Evolutionary conservation across 2,797 vertebrate species (phyloP).

Genomic region (Petrocephalus schoutedeni): DNA sequence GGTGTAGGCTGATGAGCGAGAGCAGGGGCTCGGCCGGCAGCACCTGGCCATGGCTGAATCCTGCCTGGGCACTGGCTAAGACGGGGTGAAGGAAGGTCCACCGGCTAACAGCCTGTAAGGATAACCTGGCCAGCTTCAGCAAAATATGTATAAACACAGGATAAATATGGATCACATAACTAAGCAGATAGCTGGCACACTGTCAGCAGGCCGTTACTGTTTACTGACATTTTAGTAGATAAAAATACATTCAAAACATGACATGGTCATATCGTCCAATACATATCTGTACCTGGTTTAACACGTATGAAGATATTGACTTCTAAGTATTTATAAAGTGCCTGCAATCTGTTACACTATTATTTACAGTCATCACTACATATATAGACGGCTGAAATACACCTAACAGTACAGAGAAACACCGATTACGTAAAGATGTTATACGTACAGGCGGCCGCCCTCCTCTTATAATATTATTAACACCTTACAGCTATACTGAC

Average conservation of each 20-base stretch:
- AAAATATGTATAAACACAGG: background rate
- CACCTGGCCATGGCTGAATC: constrained; percentile 45
- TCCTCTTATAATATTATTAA: background rate
- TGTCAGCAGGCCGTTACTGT: too few relatives aligned
- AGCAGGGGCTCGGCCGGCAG: constrained; percentile 53
- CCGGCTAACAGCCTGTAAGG: background rate
- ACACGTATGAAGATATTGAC: background rate
- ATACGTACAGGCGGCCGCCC: background rate
- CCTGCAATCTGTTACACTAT: background rate
- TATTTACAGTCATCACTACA: background rate
- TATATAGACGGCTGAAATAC: background rate
- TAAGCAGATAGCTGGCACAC: background rate
- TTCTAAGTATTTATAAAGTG: background rate
- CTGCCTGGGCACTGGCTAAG: background rate
- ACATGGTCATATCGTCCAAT: background rate
- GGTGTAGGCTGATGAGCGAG: constrained; percentile 69
- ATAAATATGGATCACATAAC: background rate
- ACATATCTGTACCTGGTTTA: background rate
- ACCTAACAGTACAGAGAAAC: background rate
- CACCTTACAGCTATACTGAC: background rate
- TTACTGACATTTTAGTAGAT: background rate
- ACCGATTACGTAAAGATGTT: background rate
- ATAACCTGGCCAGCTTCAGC: background rate
- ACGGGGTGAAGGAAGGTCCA: background rate
- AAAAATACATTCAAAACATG: background rate